Conservation (phyloP, 2,888 invertebrate genomes). For the Pachliopta kotzebuea region DNA sequence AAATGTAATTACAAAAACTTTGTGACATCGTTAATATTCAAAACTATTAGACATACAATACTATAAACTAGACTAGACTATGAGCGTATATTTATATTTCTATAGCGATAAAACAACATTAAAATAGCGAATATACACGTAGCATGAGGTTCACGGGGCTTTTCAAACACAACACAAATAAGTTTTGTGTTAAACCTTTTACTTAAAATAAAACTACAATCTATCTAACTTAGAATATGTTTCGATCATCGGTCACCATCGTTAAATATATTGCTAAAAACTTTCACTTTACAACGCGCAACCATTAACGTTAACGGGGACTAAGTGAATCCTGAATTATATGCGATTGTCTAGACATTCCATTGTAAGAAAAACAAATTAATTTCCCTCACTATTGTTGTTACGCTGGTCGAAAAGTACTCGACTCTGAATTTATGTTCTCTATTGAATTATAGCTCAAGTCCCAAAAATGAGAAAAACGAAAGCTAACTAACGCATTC, state of each 20-base stretch:
- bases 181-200: too few species aligned
- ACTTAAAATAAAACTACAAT: too few species aligned
- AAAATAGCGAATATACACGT: too few species aligned
- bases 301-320: conserved; percentile 65
- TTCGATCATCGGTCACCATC: conserved; percentile 38
- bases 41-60: too few species aligned
- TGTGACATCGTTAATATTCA: too few species aligned
- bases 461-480: conserved; percentile 52
- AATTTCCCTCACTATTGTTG: conserved; percentile 68
- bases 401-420: conserved; percentile 61
- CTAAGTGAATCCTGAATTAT: conserved; percentile 79
- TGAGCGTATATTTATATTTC: too few species aligned
- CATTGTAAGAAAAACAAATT: conserved; percentile 79
- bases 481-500: conserved; percentile 56
- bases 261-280: conserved; percentile 51
- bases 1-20: too few species aligned
- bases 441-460: conserved; percentile 65
- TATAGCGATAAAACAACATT: too few species aligned
- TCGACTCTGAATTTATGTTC: conserved; percentile 65
- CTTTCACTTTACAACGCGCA: conserved; percentile 47
- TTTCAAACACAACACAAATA: too few species aligned
- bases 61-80: too few species aligned
- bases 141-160: too few species aligned
- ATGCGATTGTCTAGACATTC: conserved; percentile 75
- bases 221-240: background rate